These are phyloP conservation scores for Tetrao urogallus DNA, from an alignment of 2,113 vertebrate genomes.

Conservation along the genomic window DNA sequence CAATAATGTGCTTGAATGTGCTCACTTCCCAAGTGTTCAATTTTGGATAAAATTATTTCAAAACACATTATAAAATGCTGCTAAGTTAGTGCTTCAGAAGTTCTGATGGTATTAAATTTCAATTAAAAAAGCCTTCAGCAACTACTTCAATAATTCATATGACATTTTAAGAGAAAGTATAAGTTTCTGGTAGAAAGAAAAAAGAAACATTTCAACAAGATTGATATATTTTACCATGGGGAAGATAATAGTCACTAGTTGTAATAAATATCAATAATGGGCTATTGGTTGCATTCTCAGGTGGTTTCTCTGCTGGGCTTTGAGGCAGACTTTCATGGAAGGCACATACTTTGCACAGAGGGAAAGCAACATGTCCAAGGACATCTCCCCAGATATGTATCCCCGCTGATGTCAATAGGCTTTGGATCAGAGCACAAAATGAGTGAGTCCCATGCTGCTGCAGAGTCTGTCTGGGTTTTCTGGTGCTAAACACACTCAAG, in stretches of 20 bases:
- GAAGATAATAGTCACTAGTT: background rate
- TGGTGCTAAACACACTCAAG: background rate
- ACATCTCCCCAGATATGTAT: background rate
- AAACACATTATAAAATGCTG: background rate
- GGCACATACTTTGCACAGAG: background rate
- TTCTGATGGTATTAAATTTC: background rate
- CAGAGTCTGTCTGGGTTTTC: background rate
- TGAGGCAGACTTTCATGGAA: background rate
- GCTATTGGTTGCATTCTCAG: background rate
- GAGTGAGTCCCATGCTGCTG: background rate
- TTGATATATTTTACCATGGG: background rate
- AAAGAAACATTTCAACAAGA: background rate
- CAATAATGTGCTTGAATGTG: background rate
- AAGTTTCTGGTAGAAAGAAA: background rate
- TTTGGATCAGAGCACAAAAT: background rate
- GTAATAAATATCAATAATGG: background rate
- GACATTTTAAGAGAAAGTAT: background rate
- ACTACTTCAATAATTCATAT: background rate
- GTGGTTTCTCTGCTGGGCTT: background rate
- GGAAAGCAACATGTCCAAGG: background rate
- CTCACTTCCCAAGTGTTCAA: background rate
- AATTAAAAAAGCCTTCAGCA: background rate
- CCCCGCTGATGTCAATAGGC: background rate
- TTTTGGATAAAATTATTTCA: background rate
- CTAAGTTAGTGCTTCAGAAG: background rate